Evolutionary conservation across 1,140 invertebrate genomes (phyloP), one percentile per base, ranked within the genome.

Genomic region (Oryctes rhinoceros): DNA sequence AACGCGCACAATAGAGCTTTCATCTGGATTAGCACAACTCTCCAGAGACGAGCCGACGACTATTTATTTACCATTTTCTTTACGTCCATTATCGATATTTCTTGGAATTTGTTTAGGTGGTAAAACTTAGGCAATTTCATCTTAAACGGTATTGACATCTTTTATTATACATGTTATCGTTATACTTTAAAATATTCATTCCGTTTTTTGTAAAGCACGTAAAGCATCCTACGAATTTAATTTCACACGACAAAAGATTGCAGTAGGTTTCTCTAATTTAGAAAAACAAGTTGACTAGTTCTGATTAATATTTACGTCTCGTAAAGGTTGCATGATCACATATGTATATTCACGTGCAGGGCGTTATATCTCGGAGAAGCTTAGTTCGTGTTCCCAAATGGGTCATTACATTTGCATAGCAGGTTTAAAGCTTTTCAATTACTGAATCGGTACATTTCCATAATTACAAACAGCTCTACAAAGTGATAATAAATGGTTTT

Each of bases 1-100:
- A 82, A 79, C 47, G 75, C 76, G 76, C 82, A 85, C 84, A 83
- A 85, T 83, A 80, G 81, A 78, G 84, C 83, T 85, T 85, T 84
- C 83, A 85, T 85, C 84, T 83, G 84, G 83, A 85, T 85, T 85
- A 85, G 84, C 82, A 82, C 82, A 81, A 85, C 76, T 82, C 84
- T 83, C 84, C 78, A 44, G 83, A 82, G 84, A 82, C 84, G 78
- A 39, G 24, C 53, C 65, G 76, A 67, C 71, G 79, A 35, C 65
- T 82, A 83, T 84, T 84, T 84, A 81, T 84, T 84, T 84, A 84
- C 80, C 79, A 81, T 80, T 84, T 83, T 83, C 81, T 81, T 77
- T 71, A 78, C 47, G 62, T 78, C 71, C 75, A 78, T 80, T 44
- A 82, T 48, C 37, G 75, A 76, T 47, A 76, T 76, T 47, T 48